Evolutionary conservation across 2,797 vertebrate genomes (phyloP).

Genomic region (Phrynocephalus vlangalii): DNA sequence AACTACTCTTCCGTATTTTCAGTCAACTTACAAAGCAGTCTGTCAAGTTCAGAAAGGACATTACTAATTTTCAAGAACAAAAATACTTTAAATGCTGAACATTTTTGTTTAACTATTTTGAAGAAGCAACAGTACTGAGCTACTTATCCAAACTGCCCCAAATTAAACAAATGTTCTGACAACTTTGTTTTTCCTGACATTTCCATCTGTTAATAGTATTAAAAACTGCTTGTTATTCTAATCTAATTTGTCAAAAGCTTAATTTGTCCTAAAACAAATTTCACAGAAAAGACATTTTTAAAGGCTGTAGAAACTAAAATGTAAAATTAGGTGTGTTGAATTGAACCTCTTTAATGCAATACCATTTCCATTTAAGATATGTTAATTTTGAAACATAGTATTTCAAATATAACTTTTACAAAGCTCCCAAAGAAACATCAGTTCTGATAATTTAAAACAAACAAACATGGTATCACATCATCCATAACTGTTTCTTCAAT

Average conservation of each 20-base stretch:
- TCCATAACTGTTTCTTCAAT: background rate
- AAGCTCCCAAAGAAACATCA: background rate
- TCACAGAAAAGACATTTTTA: background rate
- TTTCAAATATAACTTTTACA: background rate
- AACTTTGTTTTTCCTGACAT: background rate
- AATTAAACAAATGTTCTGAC: background rate
- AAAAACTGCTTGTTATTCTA: background rate
- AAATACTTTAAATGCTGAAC: background rate
- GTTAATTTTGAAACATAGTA: conserved; percentile 17
- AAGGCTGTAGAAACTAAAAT: background rate
- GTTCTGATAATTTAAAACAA: background rate
- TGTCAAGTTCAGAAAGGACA: background rate
- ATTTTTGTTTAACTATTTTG: background rate
- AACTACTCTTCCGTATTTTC: background rate
- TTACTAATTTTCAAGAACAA: background rate
- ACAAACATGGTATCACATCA: background rate
- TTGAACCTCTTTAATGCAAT: fast-evolving
- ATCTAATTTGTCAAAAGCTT: background rate
- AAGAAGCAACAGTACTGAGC: background rate
- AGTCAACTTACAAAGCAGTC: background rate
- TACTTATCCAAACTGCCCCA: background rate
- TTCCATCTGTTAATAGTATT: background rate
- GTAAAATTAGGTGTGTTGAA: background rate
- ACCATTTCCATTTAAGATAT: background rate
- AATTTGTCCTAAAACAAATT: conserved; percentile 3